Conservation (phyloP, 2,797 vertebrate species). For the Artibeus lituratus region DNA sequence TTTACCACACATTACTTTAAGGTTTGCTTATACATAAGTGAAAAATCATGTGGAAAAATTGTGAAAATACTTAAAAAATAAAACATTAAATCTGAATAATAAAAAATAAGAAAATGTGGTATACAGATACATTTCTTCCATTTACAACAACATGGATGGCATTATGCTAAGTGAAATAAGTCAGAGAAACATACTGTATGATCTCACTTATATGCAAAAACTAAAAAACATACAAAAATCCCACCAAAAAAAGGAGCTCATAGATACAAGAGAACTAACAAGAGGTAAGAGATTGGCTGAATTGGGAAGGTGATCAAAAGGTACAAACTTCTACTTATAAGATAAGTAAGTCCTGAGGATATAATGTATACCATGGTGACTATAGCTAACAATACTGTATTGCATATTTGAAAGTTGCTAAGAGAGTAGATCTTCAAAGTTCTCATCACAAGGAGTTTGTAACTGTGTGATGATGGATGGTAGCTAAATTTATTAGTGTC, state of each 20-base stretch:
- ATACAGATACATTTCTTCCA: neutral
- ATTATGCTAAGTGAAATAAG: neutral
- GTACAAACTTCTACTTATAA: neutral
- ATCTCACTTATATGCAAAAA: neutral
- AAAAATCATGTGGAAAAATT: neutral
- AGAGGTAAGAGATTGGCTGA: neutral
- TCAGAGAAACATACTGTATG: neutral
- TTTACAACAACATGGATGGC: neutral
- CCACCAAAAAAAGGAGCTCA: neutral
- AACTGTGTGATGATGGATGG: neutral
- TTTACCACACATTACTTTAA: neutral
- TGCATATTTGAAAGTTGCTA: neutral
- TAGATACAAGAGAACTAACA: neutral
- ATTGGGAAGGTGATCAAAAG: neutral
- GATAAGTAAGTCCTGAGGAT: neutral
- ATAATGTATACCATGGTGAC: neutral
- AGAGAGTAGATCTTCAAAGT: neutral
- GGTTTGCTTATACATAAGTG: neutral
- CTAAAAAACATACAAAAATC: neutral
- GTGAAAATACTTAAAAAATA: conserved; percentile 17
- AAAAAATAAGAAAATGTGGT: neutral
- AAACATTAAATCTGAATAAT: neutral
- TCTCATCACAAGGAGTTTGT: neutral
- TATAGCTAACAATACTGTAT: neutral
- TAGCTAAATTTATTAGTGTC: neutral